phyloP scores from a whole-genome alignment of 2,888 invertebrate genomes.

The Synanthedon myopaeformis region DNA sequence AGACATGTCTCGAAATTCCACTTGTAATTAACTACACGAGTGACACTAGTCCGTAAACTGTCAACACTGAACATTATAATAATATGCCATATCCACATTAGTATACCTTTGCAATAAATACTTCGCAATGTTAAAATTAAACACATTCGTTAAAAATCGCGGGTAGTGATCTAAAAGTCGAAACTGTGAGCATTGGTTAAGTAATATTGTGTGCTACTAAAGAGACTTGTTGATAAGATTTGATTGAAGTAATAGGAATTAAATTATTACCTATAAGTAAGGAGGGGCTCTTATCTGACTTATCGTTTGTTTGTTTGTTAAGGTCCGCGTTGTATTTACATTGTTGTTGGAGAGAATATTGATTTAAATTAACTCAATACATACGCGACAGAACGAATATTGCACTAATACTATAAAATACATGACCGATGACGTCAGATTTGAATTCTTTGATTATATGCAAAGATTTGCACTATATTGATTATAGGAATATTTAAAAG shows the following conservation, averaged over 20 bases:
- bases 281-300: conserved; percentile 48
- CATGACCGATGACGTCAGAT: no score
- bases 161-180: not conserved
- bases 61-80: conserved; percentile 26
- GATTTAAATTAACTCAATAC: no score
- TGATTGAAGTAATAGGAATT: conserved; percentile 35
- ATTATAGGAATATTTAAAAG: no score
- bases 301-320: conserved; percentile 56
- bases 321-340: conserved; percentile 15
- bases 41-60: conserved; percentile 31
- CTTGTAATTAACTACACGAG: conserved; percentile 1
- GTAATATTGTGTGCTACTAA: not conserved
- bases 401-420: no score
- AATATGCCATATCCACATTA: conserved; percentile 33
- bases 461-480: no score
- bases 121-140: not conserved
- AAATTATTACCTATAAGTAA: conserved; percentile 11
- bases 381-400: no score
- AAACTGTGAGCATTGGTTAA: not conserved
- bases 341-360: not conserved
- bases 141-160: not conserved
- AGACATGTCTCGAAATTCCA: conserved; percentile 16
- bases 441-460: no score
- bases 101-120: not conserved
- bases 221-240: conserved; percentile 43